These are phyloP conservation scores for Eulemur mongoz DNA, from an alignment of 2,797 vertebrate genomes.

Conservation along the genomic window DNA sequence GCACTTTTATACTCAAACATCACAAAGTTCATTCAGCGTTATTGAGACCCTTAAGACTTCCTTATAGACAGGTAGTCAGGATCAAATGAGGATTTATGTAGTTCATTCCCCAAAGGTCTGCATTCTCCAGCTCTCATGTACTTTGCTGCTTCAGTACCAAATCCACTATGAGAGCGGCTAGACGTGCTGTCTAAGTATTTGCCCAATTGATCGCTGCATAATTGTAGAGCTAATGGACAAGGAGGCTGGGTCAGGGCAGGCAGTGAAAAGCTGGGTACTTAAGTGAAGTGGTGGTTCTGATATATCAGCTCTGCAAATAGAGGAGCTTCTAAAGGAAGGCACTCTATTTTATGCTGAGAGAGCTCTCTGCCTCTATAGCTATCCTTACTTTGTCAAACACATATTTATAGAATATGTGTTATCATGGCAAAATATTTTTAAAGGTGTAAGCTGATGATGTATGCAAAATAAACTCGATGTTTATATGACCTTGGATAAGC, in stretches of 20 bases:
- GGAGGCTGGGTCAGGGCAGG: not conserved
- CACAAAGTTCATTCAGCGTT: not conserved
- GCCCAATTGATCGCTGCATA: not conserved
- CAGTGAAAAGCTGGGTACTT: not conserved
- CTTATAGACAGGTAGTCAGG: not conserved
- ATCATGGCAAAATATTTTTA: not conserved
- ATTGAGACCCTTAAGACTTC: not conserved
- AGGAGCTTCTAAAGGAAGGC: not conserved
- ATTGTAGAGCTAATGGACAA: conserved; percentile 25
- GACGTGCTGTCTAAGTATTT: not conserved
- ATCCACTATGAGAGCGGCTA: not conserved
- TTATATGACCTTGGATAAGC: not conserved
- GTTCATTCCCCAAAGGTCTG: conserved; percentile 12
- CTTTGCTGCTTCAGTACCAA: not conserved
- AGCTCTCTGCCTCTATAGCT: not conserved
- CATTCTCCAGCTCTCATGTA: not conserved
- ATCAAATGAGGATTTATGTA: not conserved
- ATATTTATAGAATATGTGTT: not conserved
- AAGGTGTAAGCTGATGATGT: not conserved
- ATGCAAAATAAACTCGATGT: not conserved
- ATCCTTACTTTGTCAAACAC: not conserved
- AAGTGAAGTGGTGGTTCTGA: not conserved
- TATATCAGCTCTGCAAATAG: not conserved
- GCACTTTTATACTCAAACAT: not conserved
- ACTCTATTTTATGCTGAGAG: not conserved